A percentile compares a stretch with the other conserved stretches of the same genome.
These are phyloP conservation scores for Drosophila melanosoma DNA, from an alignment of 2,888 invertebrate genomes.

Conservation along the genomic window DNA sequence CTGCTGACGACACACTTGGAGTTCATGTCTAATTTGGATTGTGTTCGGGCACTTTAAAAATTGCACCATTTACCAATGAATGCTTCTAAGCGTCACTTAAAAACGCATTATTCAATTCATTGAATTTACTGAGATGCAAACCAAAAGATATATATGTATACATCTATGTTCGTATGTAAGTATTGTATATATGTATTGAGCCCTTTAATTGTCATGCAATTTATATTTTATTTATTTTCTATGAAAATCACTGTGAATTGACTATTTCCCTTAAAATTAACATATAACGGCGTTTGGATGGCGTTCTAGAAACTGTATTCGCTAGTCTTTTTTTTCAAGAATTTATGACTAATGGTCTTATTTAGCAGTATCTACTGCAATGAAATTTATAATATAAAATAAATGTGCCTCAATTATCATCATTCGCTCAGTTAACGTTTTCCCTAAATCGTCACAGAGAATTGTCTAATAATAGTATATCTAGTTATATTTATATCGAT, in stretches of 20 bases:
- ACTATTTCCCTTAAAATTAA: neutral
- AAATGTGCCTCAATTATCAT: constrained; percentile 49
- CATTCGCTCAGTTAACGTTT: constrained; percentile 34
- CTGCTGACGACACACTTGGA: constrained; percentile 41
- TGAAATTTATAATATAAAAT: constrained; percentile 28
- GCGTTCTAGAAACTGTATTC: neutral
- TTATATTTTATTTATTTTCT: too few species aligned
- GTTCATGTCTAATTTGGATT: constrained; percentile 59
- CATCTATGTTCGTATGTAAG: neutral
- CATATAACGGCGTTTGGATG: neutral
- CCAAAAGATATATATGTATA: constrained; percentile 4
- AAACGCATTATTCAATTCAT: constrained; percentile 81
- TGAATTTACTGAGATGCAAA: constrained; percentile 44
- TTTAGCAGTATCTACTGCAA: constrained; percentile 13
- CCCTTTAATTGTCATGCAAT: neutral
- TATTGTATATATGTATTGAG: neutral
- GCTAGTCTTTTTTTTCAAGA: neutral
- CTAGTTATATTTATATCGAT: constrained; percentile 11
- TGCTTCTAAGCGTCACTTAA: constrained; percentile 82
- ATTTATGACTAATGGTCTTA: constrained; percentile 46
- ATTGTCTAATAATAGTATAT: neutral
- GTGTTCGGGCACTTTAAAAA: constrained; percentile 60
- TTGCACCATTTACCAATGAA: constrained; percentile 81
- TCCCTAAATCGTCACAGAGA: constrained; percentile 27
- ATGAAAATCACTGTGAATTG: neutral